Percentiles rank a stretch among this genome's conserved stretches.
These are phyloP conservation scores for Drosophila nebulosa DNA, from an alignment of 1,140 invertebrate species.

Conservation along the genomic window DNA sequence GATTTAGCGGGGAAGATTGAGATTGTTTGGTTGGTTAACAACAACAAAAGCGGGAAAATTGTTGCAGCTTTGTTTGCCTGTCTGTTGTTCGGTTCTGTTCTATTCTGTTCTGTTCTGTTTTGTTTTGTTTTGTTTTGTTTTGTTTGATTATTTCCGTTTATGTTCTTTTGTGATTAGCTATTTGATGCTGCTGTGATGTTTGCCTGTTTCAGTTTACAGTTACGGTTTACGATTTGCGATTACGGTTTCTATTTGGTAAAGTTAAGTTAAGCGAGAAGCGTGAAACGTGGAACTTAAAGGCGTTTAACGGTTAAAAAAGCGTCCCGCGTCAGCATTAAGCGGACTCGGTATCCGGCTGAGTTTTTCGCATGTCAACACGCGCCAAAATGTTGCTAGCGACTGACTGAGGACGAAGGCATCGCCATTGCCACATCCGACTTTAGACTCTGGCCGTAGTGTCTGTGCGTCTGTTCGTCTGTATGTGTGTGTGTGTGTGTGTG, in stretches of 20 bases:
- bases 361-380: constrained; percentile 77
- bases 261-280: constrained; percentile 17
- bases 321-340: constrained; percentile 37
- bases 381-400: constrained; percentile 80
- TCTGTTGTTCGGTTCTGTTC: neutral
- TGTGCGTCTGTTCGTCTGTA: neutral
- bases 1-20: neutral
- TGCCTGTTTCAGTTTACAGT: neutral
- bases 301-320: constrained; percentile 60
- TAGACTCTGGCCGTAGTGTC: neutral
- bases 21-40: constrained; percentile 9
- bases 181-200: neutral
- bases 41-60: neutral
- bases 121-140: constrained; percentile 11
- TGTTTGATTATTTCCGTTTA: neutral
- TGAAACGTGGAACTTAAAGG: constrained; percentile 54
- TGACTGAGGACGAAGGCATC: constrained; percentile 39
- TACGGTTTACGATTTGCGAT: no score
- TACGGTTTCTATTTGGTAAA: neutral
- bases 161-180: neutral
- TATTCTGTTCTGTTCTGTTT: neutral
- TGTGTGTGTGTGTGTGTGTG: neutral
- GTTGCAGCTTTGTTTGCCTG: constrained; percentile 10
- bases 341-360: constrained; percentile 40
- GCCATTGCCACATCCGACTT: constrained; percentile 1